Evolutionary conservation across 2,797 vertebrate genomes (phyloP).

Genomic region (Sarcoramphus papa): DNA sequence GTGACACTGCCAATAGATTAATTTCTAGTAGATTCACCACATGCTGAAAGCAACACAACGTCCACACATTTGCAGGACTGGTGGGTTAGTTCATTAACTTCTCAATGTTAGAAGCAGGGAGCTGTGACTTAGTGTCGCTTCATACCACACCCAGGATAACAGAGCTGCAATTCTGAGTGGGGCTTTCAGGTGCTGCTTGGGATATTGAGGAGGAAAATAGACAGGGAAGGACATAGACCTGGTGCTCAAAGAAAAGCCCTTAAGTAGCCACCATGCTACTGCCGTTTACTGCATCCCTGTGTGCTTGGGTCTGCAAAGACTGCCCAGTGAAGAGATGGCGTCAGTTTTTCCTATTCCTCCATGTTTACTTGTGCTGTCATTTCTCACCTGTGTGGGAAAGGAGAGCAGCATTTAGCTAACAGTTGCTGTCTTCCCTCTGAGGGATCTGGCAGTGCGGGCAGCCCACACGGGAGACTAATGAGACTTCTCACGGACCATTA

Average conservation of each 20-base stretch:
- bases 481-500: slow-evolving; percentile 6
- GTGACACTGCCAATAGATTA: not conserved
- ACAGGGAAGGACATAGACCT: not conserved
- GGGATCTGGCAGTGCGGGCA: not conserved
- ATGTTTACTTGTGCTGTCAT: not conserved
- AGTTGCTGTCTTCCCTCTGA: not conserved
- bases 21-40: not conserved
- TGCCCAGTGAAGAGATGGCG: not conserved
- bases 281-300: not conserved
- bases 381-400: not conserved
- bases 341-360: not conserved
- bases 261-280: not conserved
- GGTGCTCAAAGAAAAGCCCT: not conserved
- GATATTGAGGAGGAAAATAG: not conserved
- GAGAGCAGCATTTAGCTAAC: not conserved
- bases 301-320: not conserved
- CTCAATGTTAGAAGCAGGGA: not conserved
- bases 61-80: not conserved
- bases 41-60: accelerated
- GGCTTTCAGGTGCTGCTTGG: not conserved
- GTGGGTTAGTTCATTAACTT: not conserved
- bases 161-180: not conserved
- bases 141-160: not conserved
- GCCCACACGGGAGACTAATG: not conserved
- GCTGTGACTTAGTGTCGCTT: not conserved